Percentiles rank a stretch among this genome's conserved stretches.
Conservation (phyloP, 2,113 vertebrate species). For the Indri indri region DNA sequence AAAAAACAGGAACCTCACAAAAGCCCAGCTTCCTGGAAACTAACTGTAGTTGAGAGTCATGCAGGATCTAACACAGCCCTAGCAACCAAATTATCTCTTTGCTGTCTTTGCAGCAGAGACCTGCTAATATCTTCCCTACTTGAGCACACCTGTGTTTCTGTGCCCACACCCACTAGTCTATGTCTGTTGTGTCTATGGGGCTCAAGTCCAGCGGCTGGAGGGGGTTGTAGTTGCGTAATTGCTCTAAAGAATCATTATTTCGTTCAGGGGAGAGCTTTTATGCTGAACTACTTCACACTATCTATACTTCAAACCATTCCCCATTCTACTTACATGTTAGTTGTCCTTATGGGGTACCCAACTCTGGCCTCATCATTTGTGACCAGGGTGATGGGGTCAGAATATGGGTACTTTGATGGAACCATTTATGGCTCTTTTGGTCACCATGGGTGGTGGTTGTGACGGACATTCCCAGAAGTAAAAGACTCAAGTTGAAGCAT, state of each 20-base stretch:
- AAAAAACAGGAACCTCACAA: not conserved
- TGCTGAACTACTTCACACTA: not conserved
- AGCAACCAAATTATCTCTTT: not conserved
- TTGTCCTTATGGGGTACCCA: not conserved
- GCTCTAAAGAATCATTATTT: not conserved
- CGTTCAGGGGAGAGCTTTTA: not conserved
- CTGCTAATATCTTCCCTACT: not conserved
- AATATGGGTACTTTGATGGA: not conserved
- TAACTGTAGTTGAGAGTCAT: not conserved
- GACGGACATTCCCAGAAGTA: not conserved
- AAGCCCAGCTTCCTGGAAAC: not conserved
- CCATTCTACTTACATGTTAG: not conserved
- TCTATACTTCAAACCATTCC: not conserved
- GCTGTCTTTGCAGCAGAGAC: not conserved
- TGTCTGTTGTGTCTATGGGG: not conserved
- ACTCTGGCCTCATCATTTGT: not conserved
- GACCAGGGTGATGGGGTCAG: not conserved
- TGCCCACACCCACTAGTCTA: not conserved
- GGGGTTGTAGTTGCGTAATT: not conserved
- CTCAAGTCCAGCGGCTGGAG: not conserved
- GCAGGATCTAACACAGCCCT: not conserved
- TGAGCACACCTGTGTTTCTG: not conserved
- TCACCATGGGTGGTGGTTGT: not conserved
- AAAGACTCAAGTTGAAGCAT: not conserved
- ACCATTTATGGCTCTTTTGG: not conserved